Base-by-base conservation (phyloP, 2,797 vertebrate genomes). In the Liasis olivaceus region DNA sequence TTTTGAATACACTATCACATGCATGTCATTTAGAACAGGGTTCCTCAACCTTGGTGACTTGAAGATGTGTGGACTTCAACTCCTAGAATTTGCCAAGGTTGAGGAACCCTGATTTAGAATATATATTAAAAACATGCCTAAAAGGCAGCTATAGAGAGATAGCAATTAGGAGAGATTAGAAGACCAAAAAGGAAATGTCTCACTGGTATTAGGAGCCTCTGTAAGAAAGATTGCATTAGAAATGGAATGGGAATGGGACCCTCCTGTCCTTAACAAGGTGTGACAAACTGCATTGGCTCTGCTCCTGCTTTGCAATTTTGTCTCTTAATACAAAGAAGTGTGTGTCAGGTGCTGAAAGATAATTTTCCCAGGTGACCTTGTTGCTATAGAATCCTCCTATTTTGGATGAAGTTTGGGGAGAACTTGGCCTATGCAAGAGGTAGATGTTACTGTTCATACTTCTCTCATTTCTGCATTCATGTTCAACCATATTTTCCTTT, bases 401-500 rank as follows among this genome's bases (percentile, higher is more conserved):
- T 0, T 12, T 36, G 1, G 58, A 0, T 2, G 31, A 66, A 24
- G 63, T 42, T 51, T 1, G 14, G 42, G 26, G 58, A 81, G 51
- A 91, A 64, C 0, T 5, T 42, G 90, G 66, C 91, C 58, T 0
- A 9, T 87, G 69, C 62, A 93, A 84, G 60, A 59, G 20, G 7
- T 87, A 22, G 51, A 20, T 12, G 91, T 88, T 94, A 92, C 72
- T 95, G 95, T 96, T 93, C 94, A 91, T 86, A 62, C 92, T 14
- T 28, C 84, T 26, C 87, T 69, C 66, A 88, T 87, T 28, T 63
- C 94, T 86, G 56, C 0, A 0, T 85, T 94, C 3, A 0, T 95
- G 91, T 94, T 92, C 94, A 94, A 96, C 64, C 93, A 93, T 56
- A 59, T 91, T 59, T 66, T 91, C 91, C 36, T 93, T 90, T 92